Percentiles rank a stretch among this genome's conserved stretches.
phyloP scores from a whole-genome alignment of 2,888 invertebrate species.

The Drosophila diplacantha region DNA sequence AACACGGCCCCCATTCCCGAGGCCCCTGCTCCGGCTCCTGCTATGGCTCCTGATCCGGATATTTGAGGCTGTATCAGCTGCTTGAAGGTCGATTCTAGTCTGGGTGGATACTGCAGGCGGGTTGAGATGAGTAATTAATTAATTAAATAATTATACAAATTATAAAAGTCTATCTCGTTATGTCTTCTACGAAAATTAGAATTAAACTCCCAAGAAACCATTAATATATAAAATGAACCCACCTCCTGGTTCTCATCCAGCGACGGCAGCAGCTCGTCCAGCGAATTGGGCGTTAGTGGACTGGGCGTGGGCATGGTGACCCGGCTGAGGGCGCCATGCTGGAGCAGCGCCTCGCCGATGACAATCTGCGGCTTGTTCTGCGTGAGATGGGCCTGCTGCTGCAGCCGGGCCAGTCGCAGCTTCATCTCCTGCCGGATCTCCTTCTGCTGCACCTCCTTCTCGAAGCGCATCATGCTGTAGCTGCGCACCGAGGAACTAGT shows the following conservation, averaged over 20 bases:
- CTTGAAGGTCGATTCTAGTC: slow-evolving; percentile 58
- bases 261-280: slow-evolving; percentile 89
- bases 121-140: not conserved
- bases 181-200: too few relatives aligned
- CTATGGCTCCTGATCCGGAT: slow-evolving; percentile 25
- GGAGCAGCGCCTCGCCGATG: slow-evolving; percentile 78
- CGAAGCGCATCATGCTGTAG: slow-evolving; percentile 88
- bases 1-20: slow-evolving; percentile 28
- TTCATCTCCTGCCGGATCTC: slow-evolving; percentile 88
- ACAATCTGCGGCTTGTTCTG: slow-evolving; percentile 79
- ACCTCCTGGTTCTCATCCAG: slow-evolving; percentile 89
- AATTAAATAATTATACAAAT: too few relatives aligned
- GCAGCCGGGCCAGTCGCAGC: slow-evolving; percentile 84
- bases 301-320: slow-evolving; percentile 81
- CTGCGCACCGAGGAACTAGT: slow-evolving; percentile 89
- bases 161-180: too few relatives aligned
- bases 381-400: slow-evolving; percentile 80
- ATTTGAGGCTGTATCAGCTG: slow-evolving; percentile 61
- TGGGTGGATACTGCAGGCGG: slow-evolving; percentile 61
- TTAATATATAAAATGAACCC: slow-evolving; percentile 34
- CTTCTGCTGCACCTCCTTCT: slow-evolving; percentile 88
- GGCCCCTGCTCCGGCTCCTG: slow-evolving; percentile 2
- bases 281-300: slow-evolving; percentile 89
- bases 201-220: too few relatives aligned
- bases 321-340: slow-evolving; percentile 69